A percentile compares a stretch with the other conserved stretches of the same genome.
Conservation (phyloP, 30 jellyfish, hydroid and myxozoan species). For the Sanderia malayensis region DNA sequence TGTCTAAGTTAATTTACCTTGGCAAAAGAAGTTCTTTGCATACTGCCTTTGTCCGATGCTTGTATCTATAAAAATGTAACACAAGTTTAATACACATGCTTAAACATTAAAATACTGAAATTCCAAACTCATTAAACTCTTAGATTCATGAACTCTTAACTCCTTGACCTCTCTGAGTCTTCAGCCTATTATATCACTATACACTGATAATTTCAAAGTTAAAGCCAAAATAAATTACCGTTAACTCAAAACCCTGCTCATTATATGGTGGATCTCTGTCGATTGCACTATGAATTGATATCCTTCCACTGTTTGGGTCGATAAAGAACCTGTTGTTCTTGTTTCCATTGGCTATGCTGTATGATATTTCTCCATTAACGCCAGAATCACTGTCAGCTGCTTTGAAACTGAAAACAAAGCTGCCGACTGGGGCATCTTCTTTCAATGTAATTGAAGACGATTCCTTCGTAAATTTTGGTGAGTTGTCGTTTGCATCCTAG, state of each 20-base stretch:
- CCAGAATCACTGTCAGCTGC: slow-evolving; percentile 82
- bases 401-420: slow-evolving; percentile 11
- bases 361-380: slow-evolving; percentile 42
- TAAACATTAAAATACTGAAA: too few species aligned
- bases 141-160: too few species aligned
- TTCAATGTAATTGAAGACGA: slow-evolving; percentile 6
- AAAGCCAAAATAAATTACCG: slow-evolving; percentile 16
- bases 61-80: slow-evolving; percentile 17
- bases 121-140: too few species aligned
- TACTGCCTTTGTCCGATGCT: slow-evolving; percentile 46
- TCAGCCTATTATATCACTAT: too few species aligned
- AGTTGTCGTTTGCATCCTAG: slow-evolving; percentile 58
- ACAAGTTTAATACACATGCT: too few species aligned
- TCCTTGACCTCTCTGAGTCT: too few species aligned
- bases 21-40: slow-evolving; percentile 49
- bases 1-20: too few species aligned
- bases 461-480: slow-evolving; percentile 28
- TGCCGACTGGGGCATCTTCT: slow-evolving; percentile 38
- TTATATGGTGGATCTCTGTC: slow-evolving; percentile 69
- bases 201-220: too few species aligned
- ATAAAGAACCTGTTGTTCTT: slow-evolving; percentile 40
- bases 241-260: slow-evolving; percentile 21
- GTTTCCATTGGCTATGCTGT: slow-evolving; percentile 35
- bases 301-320: slow-evolving; percentile 50
- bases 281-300: slow-evolving; percentile 22